A percentile compares a stretch with the other conserved stretches of the same genome.
phyloP scores from a whole-genome alignment of 2,888 invertebrate species.

The Eilema depressum region DNA sequence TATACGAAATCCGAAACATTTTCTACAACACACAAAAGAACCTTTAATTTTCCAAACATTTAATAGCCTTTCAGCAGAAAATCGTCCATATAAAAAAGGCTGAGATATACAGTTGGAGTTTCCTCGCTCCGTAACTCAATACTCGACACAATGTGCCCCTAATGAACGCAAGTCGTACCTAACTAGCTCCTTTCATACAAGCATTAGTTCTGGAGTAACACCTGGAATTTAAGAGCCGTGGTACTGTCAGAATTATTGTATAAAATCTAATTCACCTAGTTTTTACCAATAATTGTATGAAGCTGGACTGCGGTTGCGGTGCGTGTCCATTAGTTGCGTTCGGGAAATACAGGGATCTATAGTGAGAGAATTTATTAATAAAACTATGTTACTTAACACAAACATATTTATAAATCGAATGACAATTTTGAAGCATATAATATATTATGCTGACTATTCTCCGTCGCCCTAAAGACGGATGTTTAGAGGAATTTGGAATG shows the following conservation, averaged over 20 bases:
- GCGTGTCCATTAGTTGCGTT: neutral
- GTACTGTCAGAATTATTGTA: neutral
- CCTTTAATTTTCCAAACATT: slow-evolving; percentile 4
- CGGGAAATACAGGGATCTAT: neutral
- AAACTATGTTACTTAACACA: too few species aligned
- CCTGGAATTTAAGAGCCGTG: slow-evolving; percentile 11
- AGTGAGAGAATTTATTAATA: too few species aligned
- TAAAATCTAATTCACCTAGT: neutral
- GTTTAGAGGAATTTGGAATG: too few species aligned
- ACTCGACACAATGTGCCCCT: slow-evolving; percentile 43
- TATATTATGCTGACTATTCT: too few species aligned
- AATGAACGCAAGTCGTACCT: slow-evolving; percentile 39
- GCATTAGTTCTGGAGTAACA: slow-evolving; percentile 13
- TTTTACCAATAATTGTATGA: neutral
- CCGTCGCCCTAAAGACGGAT: too few species aligned
- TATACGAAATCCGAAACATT: neutral
- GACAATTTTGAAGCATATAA: too few species aligned
- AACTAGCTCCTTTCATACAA: slow-evolving; percentile 47
- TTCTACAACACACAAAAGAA: neutral
- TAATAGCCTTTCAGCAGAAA: neutral
- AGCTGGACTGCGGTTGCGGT: neutral
- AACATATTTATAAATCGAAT: too few species aligned
- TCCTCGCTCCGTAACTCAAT: slow-evolving; percentile 43
- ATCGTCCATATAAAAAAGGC: neutral
- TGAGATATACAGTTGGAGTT: slow-evolving; percentile 16